Evolutionary conservation across 2,797 vertebrate species (phyloP), one percentile per base, ranked within the genome.

Genomic region (Enteromius trimaculatus): DNA sequence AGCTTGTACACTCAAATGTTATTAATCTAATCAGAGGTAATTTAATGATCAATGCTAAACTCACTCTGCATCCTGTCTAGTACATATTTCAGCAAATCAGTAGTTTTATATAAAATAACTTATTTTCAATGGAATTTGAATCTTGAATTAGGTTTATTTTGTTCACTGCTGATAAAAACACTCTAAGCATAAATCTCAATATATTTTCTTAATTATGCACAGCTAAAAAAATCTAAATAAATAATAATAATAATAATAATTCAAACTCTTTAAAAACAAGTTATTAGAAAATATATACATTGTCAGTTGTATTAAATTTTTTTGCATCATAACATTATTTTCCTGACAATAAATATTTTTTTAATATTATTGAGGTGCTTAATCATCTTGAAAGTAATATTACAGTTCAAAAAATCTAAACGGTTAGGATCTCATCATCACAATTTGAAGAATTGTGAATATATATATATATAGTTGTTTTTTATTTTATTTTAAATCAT

Each of bases 11-110:
- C 58, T 47, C 39, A 62, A 44, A 75, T 6, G 37, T 37, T 29
- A 64, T 62, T 77, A 64, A 44, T 47, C 23, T 39, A 31, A 42
- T 29, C 39, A 77, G 16, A 77, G 3, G 23, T 62, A 21, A 44
- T 77, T 62, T 64, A 42, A 47, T 21, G 16, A 62, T 60, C 76
- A 26, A 14, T 42, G 16, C 37, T 70, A 44, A 70, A 44, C 68
- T 70, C 21, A 39, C 19, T 69, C 34, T 44, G 68, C 6, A 70
- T 44, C 68, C n/a, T 44, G 21, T n/a, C 64, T 26, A 70, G 21
- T 44, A 44, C 39, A 42, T 44, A 9, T 44, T 70, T 44, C 39
- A 34, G 31, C 5, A 66, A 16, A 29, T 17, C 13, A 31, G 26
- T 37, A 34, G 14, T 75, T 55, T n/a, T 31, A n/a, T 6, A 34